phyloP scores from a whole-genome alignment of 2,113 vertebrate species.

The Otocyon megalotis region DNA sequence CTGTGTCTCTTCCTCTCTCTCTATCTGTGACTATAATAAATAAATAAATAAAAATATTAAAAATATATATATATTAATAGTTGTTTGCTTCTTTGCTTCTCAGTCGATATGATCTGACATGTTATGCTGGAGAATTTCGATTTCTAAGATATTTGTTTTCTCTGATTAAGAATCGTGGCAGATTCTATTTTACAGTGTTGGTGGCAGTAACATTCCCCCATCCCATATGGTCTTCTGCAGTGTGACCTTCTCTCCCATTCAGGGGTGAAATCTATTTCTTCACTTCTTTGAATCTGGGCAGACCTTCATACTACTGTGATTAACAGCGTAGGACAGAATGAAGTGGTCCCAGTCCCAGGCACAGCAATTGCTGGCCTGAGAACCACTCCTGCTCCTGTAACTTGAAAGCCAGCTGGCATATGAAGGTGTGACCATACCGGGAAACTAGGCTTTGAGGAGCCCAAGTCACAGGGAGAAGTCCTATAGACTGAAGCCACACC shows the following conservation, averaged over 20 bases:
- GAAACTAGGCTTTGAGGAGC: not conserved
- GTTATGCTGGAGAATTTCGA: not conserved
- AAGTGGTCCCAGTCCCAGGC: not conserved
- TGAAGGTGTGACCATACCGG: not conserved
- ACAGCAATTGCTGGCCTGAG: not conserved
- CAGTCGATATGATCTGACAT: not conserved
- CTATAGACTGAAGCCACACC: rapidly evolving
- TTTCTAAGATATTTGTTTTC: not conserved
- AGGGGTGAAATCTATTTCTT: not conserved
- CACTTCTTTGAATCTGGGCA: no score
- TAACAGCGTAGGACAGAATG: not conserved
- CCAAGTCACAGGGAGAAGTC: not conserved
- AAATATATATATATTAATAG: not conserved
- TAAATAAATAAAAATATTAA: no score
- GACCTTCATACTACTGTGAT: not conserved
- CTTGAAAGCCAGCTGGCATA: not conserved
- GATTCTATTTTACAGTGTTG: not conserved
- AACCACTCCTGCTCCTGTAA: not conserved
- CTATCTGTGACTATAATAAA: no score
- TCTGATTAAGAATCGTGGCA: not conserved
- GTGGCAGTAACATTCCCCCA: not conserved
- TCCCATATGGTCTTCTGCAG: not conserved
- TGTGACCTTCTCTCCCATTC: not conserved
- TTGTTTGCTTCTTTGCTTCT: not conserved
- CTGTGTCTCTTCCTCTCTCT: no score